phyloP scores from a whole-genome alignment of 2,113 vertebrate species.

The Hydropotes inermis region DNA sequence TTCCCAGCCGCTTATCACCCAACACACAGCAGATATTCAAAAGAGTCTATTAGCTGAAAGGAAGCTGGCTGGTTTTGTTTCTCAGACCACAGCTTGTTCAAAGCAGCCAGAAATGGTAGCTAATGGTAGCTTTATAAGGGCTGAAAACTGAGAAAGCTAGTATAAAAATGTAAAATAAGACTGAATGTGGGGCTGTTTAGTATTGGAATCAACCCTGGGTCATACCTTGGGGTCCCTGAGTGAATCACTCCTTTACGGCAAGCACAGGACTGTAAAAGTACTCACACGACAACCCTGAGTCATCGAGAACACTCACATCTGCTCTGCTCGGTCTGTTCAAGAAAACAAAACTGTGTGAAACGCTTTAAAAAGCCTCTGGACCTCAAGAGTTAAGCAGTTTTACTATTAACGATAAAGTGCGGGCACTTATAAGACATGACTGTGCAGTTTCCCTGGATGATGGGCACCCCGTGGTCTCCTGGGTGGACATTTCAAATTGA shows the following conservation, averaged over 20 bases:
- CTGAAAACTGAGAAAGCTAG: conserved; percentile 12
- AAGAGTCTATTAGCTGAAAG: not conserved
- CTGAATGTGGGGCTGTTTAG: not conserved
- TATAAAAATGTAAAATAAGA: not conserved
- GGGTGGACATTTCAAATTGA: not conserved
- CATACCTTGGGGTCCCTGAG: not conserved
- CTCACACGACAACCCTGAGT: not conserved
- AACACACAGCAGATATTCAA: not conserved
- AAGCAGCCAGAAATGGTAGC: not conserved
- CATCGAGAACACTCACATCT: not conserved
- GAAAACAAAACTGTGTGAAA: not conserved
- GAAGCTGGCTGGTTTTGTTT: not conserved
- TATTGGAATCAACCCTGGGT: not conserved
- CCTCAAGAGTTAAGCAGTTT: not conserved
- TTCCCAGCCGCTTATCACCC: not conserved
- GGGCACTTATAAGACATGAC: not conserved
- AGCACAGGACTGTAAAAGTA: not conserved
- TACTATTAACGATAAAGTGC: not conserved
- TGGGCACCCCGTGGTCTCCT: not conserved
- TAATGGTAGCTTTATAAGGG: not conserved
- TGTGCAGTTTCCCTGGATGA: too few relatives aligned
- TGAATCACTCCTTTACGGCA: not conserved
- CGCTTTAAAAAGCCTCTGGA: not conserved
- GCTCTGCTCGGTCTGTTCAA: not conserved
- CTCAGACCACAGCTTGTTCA: not conserved